Conservation (phyloP, 2,888 invertebrate genomes). For the Pollenia amentaria region DNA sequence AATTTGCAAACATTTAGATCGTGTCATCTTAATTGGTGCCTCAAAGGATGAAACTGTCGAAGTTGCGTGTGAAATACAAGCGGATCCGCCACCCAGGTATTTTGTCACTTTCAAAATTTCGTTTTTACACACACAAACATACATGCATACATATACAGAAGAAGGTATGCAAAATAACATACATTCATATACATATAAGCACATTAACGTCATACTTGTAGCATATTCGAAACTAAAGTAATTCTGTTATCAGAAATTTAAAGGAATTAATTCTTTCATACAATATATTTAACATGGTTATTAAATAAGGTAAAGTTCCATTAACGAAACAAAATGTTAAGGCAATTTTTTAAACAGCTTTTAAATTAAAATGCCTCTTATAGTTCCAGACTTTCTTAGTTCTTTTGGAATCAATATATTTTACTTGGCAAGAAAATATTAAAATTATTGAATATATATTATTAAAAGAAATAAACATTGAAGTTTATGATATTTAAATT, state of each 20-base stretch:
- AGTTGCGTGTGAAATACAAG: slow-evolving; percentile 95
- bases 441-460: too few relatives aligned
- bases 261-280: background rate
- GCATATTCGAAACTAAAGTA: slow-evolving; percentile 21
- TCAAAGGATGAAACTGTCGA: slow-evolving; percentile 94
- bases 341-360: too few relatives aligned
- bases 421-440: too few relatives aligned
- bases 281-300: background rate
- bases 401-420: too few relatives aligned
- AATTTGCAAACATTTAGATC: slow-evolving; percentile 89
- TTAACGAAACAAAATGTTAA: too few relatives aligned
- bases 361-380: too few relatives aligned
- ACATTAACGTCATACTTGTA: background rate
- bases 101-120: slow-evolving; percentile 59
- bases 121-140: slow-evolving; percentile 39
- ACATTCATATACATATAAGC: background rate
- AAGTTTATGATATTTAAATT: too few relatives aligned
- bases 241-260: slow-evolving; percentile 12
- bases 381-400: too few relatives aligned
- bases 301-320: too few relatives aligned
- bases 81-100: slow-evolving; percentile 92
- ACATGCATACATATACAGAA: background rate
- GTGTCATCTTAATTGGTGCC: slow-evolving; percentile 93
- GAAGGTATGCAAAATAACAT: background rate
- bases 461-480: too few relatives aligned